phyloP scores from a whole-genome alignment of 1,140 invertebrate genomes.

The Octopus sinensis region DNA sequence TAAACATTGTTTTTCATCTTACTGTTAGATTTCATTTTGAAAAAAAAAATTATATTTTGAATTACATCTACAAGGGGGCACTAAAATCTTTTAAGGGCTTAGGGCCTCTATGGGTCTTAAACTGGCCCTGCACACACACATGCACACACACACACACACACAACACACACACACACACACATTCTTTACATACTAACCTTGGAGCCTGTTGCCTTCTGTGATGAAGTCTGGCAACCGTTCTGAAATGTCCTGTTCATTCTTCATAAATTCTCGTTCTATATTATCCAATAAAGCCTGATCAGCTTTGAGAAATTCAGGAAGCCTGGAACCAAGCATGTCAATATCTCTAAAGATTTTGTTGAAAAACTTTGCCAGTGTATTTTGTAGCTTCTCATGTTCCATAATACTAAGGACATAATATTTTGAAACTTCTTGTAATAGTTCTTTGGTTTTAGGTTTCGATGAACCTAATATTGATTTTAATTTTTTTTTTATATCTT shows the following conservation, averaged over 20 bases:
- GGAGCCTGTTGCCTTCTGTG: constrained; percentile 19
- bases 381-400: constrained; percentile 23
- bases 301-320: constrained; percentile 43
- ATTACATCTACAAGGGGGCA: too few species aligned
- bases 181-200: not conserved
- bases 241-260: constrained; percentile 30
- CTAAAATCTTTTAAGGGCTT: too few species aligned
- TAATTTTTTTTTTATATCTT: not conserved
- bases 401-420: constrained; percentile 16
- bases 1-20: too few species aligned
- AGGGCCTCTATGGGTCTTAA: too few species aligned
- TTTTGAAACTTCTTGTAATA: not conserved
- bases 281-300: constrained; percentile 36
- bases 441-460: not conserved
- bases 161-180: too few species aligned
- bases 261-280: constrained; percentile 28
- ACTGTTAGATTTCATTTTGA: too few species aligned
- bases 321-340: constrained; percentile 35
- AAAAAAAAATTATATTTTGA: too few species aligned
- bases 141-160: too few species aligned
- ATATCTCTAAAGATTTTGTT: constrained; percentile 36
- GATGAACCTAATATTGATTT: not conserved
- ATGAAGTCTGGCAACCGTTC: constrained; percentile 36
- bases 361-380: constrained; percentile 36
- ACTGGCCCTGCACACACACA: not conserved